Evolutionary conservation across 2,888 invertebrate species (phyloP), one percentile per base, ranked within the genome.

Genomic region (Cephus runcator): DNA sequence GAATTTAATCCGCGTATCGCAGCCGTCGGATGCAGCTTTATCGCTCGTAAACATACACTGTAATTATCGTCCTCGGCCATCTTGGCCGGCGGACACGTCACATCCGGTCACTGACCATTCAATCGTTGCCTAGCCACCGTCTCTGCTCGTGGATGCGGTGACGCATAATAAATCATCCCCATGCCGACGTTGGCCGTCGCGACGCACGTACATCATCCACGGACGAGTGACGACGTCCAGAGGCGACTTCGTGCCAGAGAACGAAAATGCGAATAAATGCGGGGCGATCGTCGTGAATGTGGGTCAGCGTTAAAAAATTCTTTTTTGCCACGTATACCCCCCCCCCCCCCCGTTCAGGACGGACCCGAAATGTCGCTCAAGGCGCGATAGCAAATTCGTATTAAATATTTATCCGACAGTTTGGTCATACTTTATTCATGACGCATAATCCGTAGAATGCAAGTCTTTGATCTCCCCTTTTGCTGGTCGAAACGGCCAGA

Each of bases 41-140:
- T 88, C 86, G 88, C 83, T 86, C 85, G 85, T 88, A 87, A 89
- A 88, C 86, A 88, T 86, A 87, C 87, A 23, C 85, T 85, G 86
- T 87, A 89, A 87, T 89, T 87, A 89, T 88, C 83, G 83, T 84
- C 77, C 56, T 76, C 85, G 83, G 85, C 86, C 87, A 87, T 87
- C 85, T 87, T 86, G 85, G 81, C 80, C 81, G 82, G 82, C 83
- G 82, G 84, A 81, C 84, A 84, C 87, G 87, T 89, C 89, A 88
- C 85, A 87, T 90, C 90, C 88, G 89, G 89, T 88, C 88, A 87
- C 85, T 88, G 89, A 88, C 88, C 88, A 88, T 89, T 89, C 88
- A 87, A 88, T 89, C 88, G 88, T 87, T 83, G 84, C 85, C 83
- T 81, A 76, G 76, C 77, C 79, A 76, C 75, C 75, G 75, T 68